phyloP scores from a whole-genome alignment of 2,113 vertebrate species.

The Copsychus sechellarum region DNA sequence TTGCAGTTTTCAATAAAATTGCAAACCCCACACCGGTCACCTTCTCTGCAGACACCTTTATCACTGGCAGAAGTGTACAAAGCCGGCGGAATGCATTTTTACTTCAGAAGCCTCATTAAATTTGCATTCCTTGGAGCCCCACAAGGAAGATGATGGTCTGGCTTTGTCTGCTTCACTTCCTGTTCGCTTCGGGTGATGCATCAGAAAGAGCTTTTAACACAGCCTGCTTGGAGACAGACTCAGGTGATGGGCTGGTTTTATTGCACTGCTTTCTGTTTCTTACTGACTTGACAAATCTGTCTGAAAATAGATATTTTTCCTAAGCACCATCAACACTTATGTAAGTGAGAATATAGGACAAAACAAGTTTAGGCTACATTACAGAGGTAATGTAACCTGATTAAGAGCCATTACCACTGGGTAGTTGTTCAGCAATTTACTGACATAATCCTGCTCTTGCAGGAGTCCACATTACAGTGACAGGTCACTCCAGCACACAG shows the following conservation, averaged over 20 bases:
- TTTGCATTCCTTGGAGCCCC: conserved; percentile 10
- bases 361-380: not conserved
- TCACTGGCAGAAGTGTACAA: not conserved
- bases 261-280: not conserved
- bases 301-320: not conserved
- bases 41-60: not conserved
- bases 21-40: not conserved
- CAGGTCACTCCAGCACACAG: not conserved
- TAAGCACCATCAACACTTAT: not conserved
- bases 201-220: not conserved
- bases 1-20: not conserved
- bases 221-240: not conserved
- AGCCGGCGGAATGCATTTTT: not conserved
- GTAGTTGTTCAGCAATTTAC: not conserved
- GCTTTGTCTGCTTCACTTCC: conserved; percentile 3
- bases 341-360: not conserved
- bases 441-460: not conserved
- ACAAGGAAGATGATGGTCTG: not conserved
- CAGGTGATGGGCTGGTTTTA: not conserved
- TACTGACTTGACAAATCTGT: not conserved
- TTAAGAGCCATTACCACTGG: not conserved
- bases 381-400: not conserved
- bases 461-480: not conserved
- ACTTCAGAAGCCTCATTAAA: conserved; percentile 21
- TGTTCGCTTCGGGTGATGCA: not conserved